Base-by-base conservation (phyloP, 2,888 invertebrate genomes). In the Epirrita christyi region DNA sequence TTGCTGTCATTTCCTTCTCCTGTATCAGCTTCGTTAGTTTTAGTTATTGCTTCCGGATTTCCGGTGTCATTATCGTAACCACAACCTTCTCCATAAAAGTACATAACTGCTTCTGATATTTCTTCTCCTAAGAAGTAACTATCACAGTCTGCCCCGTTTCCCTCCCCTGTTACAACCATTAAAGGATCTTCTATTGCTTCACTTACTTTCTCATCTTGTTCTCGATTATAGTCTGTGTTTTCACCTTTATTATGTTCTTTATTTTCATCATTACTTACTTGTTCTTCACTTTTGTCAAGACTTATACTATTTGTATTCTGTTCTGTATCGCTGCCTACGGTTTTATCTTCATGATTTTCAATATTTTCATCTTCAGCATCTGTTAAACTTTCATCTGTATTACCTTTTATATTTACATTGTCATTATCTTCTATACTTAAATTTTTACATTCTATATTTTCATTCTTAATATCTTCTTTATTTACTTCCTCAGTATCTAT, bases 61-160 rank as follows among this genome's bases (percentile, higher is more conserved):
- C 96, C 97, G 4, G 96, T 95, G 57, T 95, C 91, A 77, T 96
- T 96, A 28, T 95, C 95, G 14, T 80, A 86, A 4, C 97, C 97
- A 68, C 84, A 93, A 38, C 97, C 97, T 72, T 94, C 94, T 0
- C 96, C 96, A 68, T 90, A 93, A 74, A 97, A 92, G 80, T 93
- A 94, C 87, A 95, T 91, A 0, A 95, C 87, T 0, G 94, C 93
- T 83, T 97, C 97, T 73, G 94, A 94, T 52, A 97, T 95, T 66
- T 93, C 93, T 73, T 96, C 96, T 27, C 96, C 94, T 55, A 86
- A 72, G 70, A 84, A 88, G 59, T 77, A 88, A 56, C 92, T 92
- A 62, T 95, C 93, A 75, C 94, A 95, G 38, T 94, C 94, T 34
- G 92, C 93, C 0, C 96, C 96, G 57, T 92, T 93, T 5, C 96